Percentiles rank a stretch among this genome's conserved stretches.
Conservation (phyloP, 2,113 vertebrate species). For the Mionectes macconnelli region DNA sequence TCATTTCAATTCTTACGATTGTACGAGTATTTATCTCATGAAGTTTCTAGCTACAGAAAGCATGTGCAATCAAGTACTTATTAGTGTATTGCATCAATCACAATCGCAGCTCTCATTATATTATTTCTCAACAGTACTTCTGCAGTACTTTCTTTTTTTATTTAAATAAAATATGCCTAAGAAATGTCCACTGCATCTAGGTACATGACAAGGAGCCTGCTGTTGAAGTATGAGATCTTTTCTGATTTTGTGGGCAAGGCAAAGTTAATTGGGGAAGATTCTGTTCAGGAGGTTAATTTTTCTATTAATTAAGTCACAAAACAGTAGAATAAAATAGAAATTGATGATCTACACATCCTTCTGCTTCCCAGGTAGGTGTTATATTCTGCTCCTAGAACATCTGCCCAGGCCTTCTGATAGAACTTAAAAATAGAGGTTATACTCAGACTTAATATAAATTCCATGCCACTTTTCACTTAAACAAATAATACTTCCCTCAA, state of each 20-base stretch:
- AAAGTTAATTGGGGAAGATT: background rate
- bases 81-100: background rate
- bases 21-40: background rate
- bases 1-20: background rate
- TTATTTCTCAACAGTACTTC: background rate
- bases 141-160: background rate
- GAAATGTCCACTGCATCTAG: background rate
- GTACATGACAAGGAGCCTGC: background rate
- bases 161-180: background rate
- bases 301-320: background rate
- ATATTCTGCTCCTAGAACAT: background rate
- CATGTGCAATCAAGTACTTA: background rate
- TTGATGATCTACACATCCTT: background rate
- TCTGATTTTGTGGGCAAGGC: background rate
- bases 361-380: background rate
- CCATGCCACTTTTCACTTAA: background rate
- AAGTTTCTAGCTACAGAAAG: background rate
- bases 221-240: background rate
- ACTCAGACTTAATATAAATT: background rate
- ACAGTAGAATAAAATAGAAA: background rate
- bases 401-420: background rate
- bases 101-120: background rate
- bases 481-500: background rate
- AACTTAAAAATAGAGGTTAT: background rate
- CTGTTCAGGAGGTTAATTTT: background rate